Percentiles rank a stretch among this genome's conserved stretches.
phyloP scores from a whole-genome alignment of 2,888 invertebrate species.

The Augochlorella aurata region DNA sequence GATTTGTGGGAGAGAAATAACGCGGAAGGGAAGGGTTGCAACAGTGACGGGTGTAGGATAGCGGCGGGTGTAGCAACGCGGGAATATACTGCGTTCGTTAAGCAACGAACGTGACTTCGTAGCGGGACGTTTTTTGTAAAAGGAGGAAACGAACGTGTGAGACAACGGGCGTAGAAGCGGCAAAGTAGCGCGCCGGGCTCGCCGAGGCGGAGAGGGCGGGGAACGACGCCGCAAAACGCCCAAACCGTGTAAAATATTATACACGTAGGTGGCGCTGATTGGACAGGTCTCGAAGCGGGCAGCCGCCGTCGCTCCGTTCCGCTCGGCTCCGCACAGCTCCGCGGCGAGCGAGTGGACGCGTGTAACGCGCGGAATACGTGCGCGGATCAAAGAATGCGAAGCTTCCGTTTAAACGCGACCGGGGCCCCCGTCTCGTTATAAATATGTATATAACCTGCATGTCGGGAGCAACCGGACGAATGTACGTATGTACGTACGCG shows the following conservation, averaged over 20 bases:
- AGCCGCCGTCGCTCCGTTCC: not conserved
- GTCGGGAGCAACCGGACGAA: slow-evolving; percentile 29
- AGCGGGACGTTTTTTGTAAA: slow-evolving; percentile 47
- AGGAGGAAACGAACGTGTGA: slow-evolving; percentile 23
- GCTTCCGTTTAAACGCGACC: slow-evolving; percentile 60
- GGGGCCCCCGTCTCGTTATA: slow-evolving; percentile 60
- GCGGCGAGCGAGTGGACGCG: not conserved
- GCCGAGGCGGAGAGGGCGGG: not conserved
- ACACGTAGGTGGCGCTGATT: slow-evolving; percentile 62
- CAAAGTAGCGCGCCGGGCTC: not conserved
- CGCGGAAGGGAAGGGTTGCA: slow-evolving; percentile 3
- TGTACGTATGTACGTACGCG: slow-evolving; percentile 4
- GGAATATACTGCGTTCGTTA: slow-evolving; percentile 67
- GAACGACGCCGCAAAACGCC: slow-evolving; percentile 56
- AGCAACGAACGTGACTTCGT: slow-evolving; percentile 72
- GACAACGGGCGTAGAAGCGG: slow-evolving; percentile 15
- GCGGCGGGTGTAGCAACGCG: not conserved
- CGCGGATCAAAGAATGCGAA: slow-evolving; percentile 68
- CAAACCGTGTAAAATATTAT: slow-evolving; percentile 70
- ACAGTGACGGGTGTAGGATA: not conserved
- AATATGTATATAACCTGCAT: slow-evolving; percentile 59
- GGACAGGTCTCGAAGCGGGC: slow-evolving; percentile 52
- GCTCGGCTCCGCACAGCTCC: too few species aligned
- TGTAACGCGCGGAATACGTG: slow-evolving; percentile 64
- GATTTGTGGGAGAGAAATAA: slow-evolving; percentile 62